Base-by-base conservation (phyloP, 2,113 vertebrate species). In the Leucosticte australis region DNA sequence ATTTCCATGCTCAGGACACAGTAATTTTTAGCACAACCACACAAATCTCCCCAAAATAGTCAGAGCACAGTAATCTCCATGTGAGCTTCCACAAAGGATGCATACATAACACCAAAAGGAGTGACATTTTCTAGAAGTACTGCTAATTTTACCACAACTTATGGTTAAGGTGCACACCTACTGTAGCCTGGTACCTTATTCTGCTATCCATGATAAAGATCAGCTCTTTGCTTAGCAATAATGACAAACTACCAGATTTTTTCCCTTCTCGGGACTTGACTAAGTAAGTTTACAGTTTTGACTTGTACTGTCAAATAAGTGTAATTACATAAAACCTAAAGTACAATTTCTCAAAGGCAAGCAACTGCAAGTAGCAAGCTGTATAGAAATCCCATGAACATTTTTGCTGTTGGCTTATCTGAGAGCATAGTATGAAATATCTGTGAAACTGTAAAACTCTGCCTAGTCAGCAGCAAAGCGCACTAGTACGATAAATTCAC, bases 1-100 rank as follows among this genome's bases (percentile, higher is more conserved):
- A 46, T 6, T 68, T 26, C 63, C 41, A 24, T 0, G 1, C 30
- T 77, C 2, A 11, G 20, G 27, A 56, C 31, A 21, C 0, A 12
- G 52, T 24, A 31, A 35, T 63, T 76, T 74, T 75, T 71, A 80
- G 47, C 2, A 5, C 1, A 63, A 57, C 17, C 8, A 3, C 55
- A 33, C 21, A 84, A 47, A 68, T 50, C 2, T 1, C 50, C 33
- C 55, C 74, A 52, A 81, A 81, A 65, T 4, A 42, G 55, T 47
- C 50, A 73, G 24, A 91, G 31, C 13, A 74, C 31, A 46, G 42
- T 44, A 84, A 85, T 15, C 46, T 37, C n/a, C 50, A 76, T 3
- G 6, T 63, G 49, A 42, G 49, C 16, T 92, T 69, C 57, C 53
- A 55, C 69, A 79, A 87, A 59, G 16, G 28, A 59, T 10, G 15